Base-by-base conservation (phyloP, 2,113 vertebrate genomes). In the Chascanopsetta lugubris region DNA sequence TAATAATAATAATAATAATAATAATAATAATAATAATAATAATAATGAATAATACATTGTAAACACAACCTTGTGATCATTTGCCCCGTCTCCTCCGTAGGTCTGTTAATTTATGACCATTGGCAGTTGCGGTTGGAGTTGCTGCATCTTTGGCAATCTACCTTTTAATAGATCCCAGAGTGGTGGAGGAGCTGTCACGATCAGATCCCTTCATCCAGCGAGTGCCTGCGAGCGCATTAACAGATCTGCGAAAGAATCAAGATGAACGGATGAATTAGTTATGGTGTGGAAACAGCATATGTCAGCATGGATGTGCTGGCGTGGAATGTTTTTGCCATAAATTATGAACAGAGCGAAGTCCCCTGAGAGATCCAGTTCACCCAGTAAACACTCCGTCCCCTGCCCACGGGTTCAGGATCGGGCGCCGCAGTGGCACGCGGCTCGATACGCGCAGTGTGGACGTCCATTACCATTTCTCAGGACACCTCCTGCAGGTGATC, bases 351-450 rank as follows among this genome's bases (percentile, higher is more conserved):
- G 17, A 65, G 2, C 7, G 6, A 21, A 60, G 32, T 22, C n/a
- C n/a, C 26, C 30, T 42, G 12, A 62, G 25, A 71, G 67, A 49
- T 45, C 38, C 46, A 53, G 48, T 74, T 59, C n/a, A 73, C 8
- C 25, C 18, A 57, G 15, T 49, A 51, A 66, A 72, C 6, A 1
- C n/a, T 5, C 43, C 8, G 11, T 18, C 51, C 38, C 40, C 55
- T 72, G 51, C 61, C 57, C 62, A 47, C 61, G 29, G 48, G n/a
- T n/a, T n/a, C 20, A 22, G 64, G 79, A 78, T 72, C 68, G 43
- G 75, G 32, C 29, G 40, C 58, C 51, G 40, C 48, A 60, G 53
- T 78, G 72, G 61, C 17, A 56, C 70, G 64, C 17, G 20, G 32
- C 24, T 82, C 34, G 65, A 57, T 75, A 30, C 58, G 22, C 56